Evolutionary conservation across 2,797 vertebrate species (phyloP).

Genomic region (Pterois miles): DNA sequence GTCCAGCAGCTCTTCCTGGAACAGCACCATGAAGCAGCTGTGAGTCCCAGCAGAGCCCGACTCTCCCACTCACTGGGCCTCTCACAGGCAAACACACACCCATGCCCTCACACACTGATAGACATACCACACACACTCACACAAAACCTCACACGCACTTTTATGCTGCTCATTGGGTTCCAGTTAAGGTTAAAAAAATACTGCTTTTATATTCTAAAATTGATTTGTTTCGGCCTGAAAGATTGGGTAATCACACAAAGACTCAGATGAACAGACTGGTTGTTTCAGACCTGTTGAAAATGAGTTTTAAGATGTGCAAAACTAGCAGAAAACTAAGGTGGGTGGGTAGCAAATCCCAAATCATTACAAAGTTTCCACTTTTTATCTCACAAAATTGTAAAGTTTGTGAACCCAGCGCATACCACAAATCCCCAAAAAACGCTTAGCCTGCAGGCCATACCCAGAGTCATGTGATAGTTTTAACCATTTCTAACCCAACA

Average conservation of each 20-base stretch:
- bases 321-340: not conserved
- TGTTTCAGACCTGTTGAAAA: not conserved
- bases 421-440: not conserved
- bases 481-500: conserved; percentile 7
- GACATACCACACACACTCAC: conserved; percentile 58
- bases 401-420: not conserved
- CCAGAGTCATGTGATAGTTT: not conserved
- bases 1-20: conserved; percentile 81
- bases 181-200: conserved; percentile 1
- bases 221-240: conserved; percentile 10
- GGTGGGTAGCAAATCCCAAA: not conserved
- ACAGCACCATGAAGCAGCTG: conserved; percentile 81
- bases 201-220: not conserved
- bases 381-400: not conserved
- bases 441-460: not conserved
- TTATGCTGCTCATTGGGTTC: conserved; percentile 22
- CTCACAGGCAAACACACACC: conserved; percentile 69
- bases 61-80: conserved; percentile 79
- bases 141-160: conserved; percentile 37
- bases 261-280: not conserved
- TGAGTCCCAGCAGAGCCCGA: conserved; percentile 78
- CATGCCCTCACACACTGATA: conserved; percentile 69
- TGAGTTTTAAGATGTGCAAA: conserved; percentile 1
- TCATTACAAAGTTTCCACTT: not conserved
- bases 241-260: conserved; percentile 11